These are phyloP conservation scores for Nicator chloris DNA, from an alignment of 2,113 vertebrate genomes.

Conservation along the genomic window DNA sequence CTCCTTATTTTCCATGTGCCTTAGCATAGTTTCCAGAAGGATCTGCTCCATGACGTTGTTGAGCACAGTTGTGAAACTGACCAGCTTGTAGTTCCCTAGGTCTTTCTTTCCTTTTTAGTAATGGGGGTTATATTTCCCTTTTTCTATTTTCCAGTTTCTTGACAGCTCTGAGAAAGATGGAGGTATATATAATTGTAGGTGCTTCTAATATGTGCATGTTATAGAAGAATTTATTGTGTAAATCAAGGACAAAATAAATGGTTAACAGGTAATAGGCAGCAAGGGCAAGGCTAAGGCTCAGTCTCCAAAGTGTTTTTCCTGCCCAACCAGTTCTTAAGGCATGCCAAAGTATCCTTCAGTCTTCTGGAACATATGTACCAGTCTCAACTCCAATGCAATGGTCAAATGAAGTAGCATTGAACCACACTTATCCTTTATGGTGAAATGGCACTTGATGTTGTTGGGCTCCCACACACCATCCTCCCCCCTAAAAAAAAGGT, in stretches of 20 bases:
- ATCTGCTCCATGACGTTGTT: background rate
- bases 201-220: background rate
- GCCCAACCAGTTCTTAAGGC: background rate
- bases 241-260: background rate
- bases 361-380: background rate
- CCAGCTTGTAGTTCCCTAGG: background rate
- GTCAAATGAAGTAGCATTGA: background rate
- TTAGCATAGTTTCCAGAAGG: background rate
- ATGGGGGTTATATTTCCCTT: background rate
- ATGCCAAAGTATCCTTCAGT: background rate
- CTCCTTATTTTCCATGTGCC: background rate
- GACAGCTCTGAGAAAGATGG: background rate
- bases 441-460: background rate
- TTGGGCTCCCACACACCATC: accelerated
- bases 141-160: background rate
- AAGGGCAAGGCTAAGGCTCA: background rate
- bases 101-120: background rate
- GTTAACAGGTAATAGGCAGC: background rate
- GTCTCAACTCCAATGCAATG: background rate
- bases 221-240: background rate
- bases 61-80: background rate
- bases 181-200: background rate
- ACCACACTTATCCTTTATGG: background rate
- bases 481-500: background rate
- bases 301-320: background rate